Percentiles rank a stretch among this genome's conserved stretches.
phyloP scores from a whole-genome alignment of 2,888 invertebrate genomes.

The Tinea semifulvella region DNA sequence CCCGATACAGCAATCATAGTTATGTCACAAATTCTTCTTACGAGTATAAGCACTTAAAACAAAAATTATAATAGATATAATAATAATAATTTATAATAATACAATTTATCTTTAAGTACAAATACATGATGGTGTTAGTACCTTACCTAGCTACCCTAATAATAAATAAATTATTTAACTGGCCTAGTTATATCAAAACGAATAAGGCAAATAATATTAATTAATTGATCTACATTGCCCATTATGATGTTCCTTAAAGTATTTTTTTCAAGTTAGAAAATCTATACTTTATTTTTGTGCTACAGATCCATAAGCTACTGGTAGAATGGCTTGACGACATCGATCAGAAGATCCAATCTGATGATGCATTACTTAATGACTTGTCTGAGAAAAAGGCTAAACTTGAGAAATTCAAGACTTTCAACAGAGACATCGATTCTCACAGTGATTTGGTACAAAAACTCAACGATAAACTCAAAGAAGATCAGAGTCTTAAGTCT shows the following conservation, averaged over 20 bases:
- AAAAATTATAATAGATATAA: too few species aligned
- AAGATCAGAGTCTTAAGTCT: conserved; percentile 72
- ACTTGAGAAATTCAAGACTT: conserved; percentile 85
- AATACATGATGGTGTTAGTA: too few species aligned
- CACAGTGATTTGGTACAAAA: conserved; percentile 82
- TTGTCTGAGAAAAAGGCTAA: conserved; percentile 90
- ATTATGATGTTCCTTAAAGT: not conserved
- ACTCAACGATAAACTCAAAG: conserved; percentile 76
- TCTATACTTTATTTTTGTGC: not conserved
- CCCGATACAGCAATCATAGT: too few species aligned
- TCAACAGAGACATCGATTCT: conserved; percentile 82
- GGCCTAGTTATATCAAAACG: too few species aligned
- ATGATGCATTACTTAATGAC: conserved; percentile 80
- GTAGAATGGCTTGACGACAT: conserved; percentile 90
- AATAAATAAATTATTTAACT: too few species aligned
- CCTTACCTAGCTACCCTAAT: too few species aligned
- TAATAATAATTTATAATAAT: too few species aligned
- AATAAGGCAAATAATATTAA: too few species aligned
- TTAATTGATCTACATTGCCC: too few species aligned
- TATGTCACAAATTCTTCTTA: too few species aligned
- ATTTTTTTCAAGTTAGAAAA: not conserved
- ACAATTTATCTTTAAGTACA: too few species aligned
- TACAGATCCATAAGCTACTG: conserved; percentile 73
- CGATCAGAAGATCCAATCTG: conserved; percentile 81
- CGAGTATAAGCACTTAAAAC: too few species aligned